A percentile compares a stretch with the other conserved stretches of the same genome.
phyloP scores from a whole-genome alignment of 2,888 invertebrate species.

The Patella depressa region DNA sequence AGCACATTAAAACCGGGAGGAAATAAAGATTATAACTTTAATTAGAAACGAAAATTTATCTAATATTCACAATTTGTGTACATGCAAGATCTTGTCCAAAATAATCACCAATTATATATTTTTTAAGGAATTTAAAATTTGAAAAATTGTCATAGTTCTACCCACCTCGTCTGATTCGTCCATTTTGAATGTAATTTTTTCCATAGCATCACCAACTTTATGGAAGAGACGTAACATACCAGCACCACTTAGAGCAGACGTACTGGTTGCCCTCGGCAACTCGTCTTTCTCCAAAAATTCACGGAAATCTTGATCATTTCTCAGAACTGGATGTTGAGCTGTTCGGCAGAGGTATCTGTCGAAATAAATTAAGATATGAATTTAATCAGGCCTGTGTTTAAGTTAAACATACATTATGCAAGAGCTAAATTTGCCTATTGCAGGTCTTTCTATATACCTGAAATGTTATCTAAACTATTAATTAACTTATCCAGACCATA shows the following conservation, averaged over 20 bases:
- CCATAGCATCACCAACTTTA: conserved; percentile 96
- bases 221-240: conserved; percentile 95
- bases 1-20: too few species aligned
- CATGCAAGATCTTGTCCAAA: too few species aligned
- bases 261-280: conserved; percentile 93
- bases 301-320: conserved; percentile 92
- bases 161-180: conserved; percentile 95
- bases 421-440: too few species aligned
- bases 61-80: too few species aligned
- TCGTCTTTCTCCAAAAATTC: conserved; percentile 97
- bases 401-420: background rate
- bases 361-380: background rate
- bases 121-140: background rate
- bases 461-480: too few species aligned
- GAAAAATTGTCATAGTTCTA: conserved; percentile 8
- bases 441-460: too few species aligned
- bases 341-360: conserved; percentile 47
- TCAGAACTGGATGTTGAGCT: conserved; percentile 64
- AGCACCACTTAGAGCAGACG: conserved; percentile 94
- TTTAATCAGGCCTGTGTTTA: background rate
- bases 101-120: background rate
- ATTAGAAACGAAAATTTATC: too few species aligned
- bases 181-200: conserved; percentile 99
- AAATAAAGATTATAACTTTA: too few species aligned
- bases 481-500: background rate